phyloP scores from a whole-genome alignment of 2,888 invertebrate species.

The Gymnocheta viridis region DNA sequence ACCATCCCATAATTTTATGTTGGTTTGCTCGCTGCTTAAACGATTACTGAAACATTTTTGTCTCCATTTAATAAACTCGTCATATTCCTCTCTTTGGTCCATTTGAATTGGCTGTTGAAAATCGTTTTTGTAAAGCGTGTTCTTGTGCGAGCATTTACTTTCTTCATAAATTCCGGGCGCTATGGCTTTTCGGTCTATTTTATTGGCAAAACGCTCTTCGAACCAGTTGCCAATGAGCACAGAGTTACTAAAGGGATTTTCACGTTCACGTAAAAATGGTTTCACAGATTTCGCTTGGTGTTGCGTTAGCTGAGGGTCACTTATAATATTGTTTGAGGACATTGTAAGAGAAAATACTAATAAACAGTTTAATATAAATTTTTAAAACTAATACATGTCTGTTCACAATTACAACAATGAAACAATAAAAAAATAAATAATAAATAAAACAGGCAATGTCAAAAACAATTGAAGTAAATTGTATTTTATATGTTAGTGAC shows the following conservation, averaged over 20 bases:
- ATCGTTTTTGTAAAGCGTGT: slow-evolving; percentile 40
- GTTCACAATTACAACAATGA: too few species aligned
- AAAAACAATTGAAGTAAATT: too few species aligned
- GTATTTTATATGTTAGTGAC: too few species aligned
- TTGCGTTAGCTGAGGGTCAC: background rate
- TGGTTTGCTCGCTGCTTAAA: slow-evolving; percentile 56
- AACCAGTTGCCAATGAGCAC: slow-evolving; percentile 74
- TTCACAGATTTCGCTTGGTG: background rate
- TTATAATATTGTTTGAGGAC: background rate
- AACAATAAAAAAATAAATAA: too few species aligned
- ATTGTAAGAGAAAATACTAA: background rate
- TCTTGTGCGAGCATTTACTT: slow-evolving; percentile 48
- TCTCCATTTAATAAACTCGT: slow-evolving; percentile 46
- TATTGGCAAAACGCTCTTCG: slow-evolving; percentile 70
- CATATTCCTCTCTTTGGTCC: background rate
- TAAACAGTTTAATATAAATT: background rate
- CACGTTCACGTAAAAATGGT: background rate
- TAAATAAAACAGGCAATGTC: too few species aligned
- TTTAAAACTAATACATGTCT: background rate
- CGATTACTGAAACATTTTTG: slow-evolving; percentile 69
- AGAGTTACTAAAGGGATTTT: slow-evolving; percentile 64
- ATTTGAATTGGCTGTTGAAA: slow-evolving; percentile 24
- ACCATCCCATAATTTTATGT: slow-evolving; percentile 69
- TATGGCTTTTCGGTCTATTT: slow-evolving; percentile 66
- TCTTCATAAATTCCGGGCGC: slow-evolving; percentile 66